These are phyloP conservation scores for Chymomyza amoena DNA, from an alignment of 2,888 invertebrate species.

Conservation along the genomic window DNA sequence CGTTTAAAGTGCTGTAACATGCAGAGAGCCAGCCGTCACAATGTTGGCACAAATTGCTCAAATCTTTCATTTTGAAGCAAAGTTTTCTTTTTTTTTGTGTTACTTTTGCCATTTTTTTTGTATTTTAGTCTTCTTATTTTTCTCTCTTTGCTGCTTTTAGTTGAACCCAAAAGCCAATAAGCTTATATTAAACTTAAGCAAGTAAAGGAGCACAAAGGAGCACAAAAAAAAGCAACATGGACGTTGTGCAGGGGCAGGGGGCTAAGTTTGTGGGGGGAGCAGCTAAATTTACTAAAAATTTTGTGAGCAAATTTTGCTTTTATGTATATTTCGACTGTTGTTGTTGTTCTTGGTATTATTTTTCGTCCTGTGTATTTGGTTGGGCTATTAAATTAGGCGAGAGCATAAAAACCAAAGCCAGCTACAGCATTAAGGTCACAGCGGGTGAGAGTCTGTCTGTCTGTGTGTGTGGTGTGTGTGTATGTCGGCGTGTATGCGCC, in stretches of 20 bases:
- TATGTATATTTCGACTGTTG: not conserved
- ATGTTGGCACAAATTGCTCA: not conserved
- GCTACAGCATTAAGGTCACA: not conserved
- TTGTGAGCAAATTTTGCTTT: not conserved
- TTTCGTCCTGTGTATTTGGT: not conserved
- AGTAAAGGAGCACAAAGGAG: constrained; percentile 13
- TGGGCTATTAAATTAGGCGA: not conserved
- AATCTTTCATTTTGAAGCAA: constrained; percentile 25
- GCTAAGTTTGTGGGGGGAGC: not conserved
- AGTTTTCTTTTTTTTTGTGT: constrained; percentile 22
- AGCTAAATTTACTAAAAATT: not conserved
- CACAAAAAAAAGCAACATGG: not conserved
- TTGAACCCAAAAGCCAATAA: constrained; percentile 57
- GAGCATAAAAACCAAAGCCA: not conserved
- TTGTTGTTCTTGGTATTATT: not conserved
- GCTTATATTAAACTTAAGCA: constrained; percentile 61
- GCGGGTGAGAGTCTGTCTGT: not conserved
- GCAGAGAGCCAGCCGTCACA: constrained; percentile 17
- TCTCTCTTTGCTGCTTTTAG: constrained; percentile 13
- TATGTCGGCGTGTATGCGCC: no score
- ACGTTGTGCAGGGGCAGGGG: not conserved
- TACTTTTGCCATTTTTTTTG: not conserved
- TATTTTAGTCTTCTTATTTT: constrained; percentile 8
- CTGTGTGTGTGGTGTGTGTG: no score
- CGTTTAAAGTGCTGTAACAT: constrained; percentile 20